Evolutionary conservation across 2,113 vertebrate genomes (phyloP).

Genomic region (Heliornis fulica): DNA sequence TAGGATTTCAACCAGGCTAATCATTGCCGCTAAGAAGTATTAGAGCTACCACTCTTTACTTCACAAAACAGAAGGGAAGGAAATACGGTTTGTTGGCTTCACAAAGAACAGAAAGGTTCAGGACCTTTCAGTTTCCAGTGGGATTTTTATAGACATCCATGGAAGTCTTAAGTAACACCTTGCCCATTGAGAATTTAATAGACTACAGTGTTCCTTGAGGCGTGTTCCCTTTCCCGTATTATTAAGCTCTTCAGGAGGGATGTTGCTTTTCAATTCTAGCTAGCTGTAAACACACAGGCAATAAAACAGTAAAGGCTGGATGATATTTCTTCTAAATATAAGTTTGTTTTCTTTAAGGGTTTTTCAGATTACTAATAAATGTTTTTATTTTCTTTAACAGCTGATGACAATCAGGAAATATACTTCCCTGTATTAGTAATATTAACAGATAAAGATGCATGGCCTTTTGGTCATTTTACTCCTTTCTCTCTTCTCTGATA

Average conservation of each 20-base stretch:
- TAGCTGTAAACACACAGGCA: background rate
- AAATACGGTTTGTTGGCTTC: background rate
- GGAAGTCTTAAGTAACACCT: background rate
- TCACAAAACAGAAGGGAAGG: background rate
- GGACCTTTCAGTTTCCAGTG: background rate
- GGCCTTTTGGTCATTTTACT: background rate
- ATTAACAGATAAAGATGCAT: background rate
- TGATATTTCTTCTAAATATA: background rate
- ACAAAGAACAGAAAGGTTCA: background rate
- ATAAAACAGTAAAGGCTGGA: background rate
- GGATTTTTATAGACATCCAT: background rate
- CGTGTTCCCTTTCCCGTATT: background rate
- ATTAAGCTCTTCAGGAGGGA: background rate
- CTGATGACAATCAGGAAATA: background rate
- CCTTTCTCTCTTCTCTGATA: background rate
- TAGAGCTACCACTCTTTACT: background rate
- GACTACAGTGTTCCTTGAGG: background rate
- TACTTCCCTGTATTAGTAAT: background rate
- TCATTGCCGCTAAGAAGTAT: background rate
- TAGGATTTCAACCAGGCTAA: background rate
- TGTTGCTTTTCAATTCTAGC: background rate
- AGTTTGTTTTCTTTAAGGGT: background rate
- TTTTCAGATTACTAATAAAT: background rate
- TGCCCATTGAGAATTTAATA: background rate
- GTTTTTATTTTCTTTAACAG: background rate